Evolutionary conservation across 2,888 invertebrate genomes (phyloP), one percentile per base, ranked within the genome.

Genomic region (Hipparchia sbordonii): DNA sequence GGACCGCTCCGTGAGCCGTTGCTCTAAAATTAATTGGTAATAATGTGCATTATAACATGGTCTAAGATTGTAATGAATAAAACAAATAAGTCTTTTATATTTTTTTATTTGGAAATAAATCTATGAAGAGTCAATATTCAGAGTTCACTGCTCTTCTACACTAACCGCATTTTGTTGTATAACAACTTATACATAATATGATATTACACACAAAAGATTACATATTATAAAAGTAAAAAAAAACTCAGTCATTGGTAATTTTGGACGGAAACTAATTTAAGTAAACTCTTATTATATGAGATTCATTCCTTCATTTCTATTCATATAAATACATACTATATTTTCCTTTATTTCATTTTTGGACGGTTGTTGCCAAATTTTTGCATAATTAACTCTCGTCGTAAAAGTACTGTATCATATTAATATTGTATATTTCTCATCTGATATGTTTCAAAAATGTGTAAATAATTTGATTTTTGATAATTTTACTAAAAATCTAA

Each of bases 221-320:
- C 85, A 86, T 81, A 84, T 85, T 39, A 84, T 85, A 79, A 83
- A 82, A 83, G 86, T 80, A 86, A 88, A 83, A 82, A 85, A 84
- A 88, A 87, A 86, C 85, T 91, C 91, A 92, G 92, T 92, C 91
- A 90, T 90, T 90, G 85, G 87, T 89, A 87, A 91, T 83, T 87
- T 92, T 93, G 93, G 93, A 93, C 93, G 93, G 93, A 93, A 88
- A 91, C 89, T 92, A 92, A 85, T 85, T 52, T 92, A 93, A 91
- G 92, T 92, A 91, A 89, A 86, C 78, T 83, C 85, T 87, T 82
- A 85, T 79, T 80, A 77, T 79, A 82, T 82, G 87, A 90, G 84
- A 88, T 88, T 89, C 84, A 77, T 81, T 82, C 72, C 76, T 77
- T 68, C 68, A 77, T 73, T 73, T 8, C 2, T n/a, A n/a, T 13